Evolutionary conservation across 2,113 vertebrate species (phyloP).

Genomic region (Rhinolophus sinicus): DNA sequence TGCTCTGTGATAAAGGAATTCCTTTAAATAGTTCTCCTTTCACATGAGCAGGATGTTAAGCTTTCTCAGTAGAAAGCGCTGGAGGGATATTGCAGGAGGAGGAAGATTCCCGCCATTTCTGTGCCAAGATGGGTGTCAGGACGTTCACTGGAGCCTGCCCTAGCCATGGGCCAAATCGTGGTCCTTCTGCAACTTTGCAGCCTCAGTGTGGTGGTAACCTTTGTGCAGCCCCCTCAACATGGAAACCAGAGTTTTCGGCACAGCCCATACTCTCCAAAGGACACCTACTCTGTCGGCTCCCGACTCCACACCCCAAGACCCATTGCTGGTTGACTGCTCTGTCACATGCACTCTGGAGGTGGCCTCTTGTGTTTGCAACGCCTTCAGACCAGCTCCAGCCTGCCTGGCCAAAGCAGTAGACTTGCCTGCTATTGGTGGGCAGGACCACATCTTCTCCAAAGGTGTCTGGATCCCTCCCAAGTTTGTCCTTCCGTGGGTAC

Average conservation of each 20-base stretch:
- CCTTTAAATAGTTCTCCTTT: background rate
- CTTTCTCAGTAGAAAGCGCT: background rate
- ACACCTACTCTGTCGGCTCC: fast-evolving
- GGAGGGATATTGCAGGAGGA: background rate
- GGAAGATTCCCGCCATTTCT: background rate
- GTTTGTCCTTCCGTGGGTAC: background rate
- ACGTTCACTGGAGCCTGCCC: no score
- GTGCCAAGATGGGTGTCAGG: background rate
- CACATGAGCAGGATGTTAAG: background rate
- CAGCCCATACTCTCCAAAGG: fast-evolving
- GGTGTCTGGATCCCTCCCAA: background rate
- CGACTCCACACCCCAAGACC: no score
- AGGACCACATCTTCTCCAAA: background rate
- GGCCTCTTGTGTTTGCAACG: background rate
- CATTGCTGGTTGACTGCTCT: background rate
- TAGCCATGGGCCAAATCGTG: background rate
- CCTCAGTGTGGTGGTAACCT: background rate
- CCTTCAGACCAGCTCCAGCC: background rate
- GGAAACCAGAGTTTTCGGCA: background rate
- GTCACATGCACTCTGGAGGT: background rate
- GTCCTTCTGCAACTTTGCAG: background rate
- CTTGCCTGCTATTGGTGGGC: background rate
- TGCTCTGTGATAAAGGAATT: background rate
- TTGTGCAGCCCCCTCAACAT: fast-evolving
- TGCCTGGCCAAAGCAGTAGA: background rate